Evolutionary conservation across 2,888 invertebrate species (phyloP), one percentile per base, ranked within the genome.

Genomic region (Nemapogon koenigi): DNA sequence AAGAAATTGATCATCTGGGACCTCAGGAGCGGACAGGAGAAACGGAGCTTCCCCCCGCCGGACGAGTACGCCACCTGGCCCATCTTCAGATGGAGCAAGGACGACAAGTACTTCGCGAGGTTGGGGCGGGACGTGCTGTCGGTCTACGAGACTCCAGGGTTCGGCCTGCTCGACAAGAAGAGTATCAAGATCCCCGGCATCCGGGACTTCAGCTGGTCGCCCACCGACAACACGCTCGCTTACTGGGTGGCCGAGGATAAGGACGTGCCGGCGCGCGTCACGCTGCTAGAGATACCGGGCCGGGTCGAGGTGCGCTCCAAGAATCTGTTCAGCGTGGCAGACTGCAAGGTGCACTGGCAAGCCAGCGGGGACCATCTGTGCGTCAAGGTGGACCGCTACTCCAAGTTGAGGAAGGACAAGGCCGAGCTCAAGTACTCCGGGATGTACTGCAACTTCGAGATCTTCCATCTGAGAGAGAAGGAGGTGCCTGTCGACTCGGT

Each of bases 181-280:
- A 94, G 95, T 46, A 88, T 98, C 41, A 97, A 95, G 64, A 89
- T 93, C 29, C 83, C 87, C 4, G 93, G 93, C 27, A 92, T 95
- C 51, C 81, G 78, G 79, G 96, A 97, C 57, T 98, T 99, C 72
- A 90, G 91, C 49, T 99, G 99, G 98, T 98, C 97, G 0, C 98
- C 99, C 0, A 91, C 96, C 0, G 96, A 97, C 62, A 97, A 97
- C 59, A 84, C 92, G 22, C 85, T 99, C 32, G 97, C 97, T 0
- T 99, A 97, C 67, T 99, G 98, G 97, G 96, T 97, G 3, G 95
- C 97, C 1, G 99, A 99, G 72, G 90, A 94, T 58, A 95, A 97
- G 57, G 93, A 95, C 59, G 95, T 95, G 1, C 97, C 98, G 7
- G 97, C 97, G 1, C 85, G 96, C 53, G 97, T 98, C 1, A 94